A percentile compares a stretch with the other conserved stretches of the same genome.
Conservation (phyloP, 2,113 vertebrate genomes). For the Danionella cerebrum region DNA sequence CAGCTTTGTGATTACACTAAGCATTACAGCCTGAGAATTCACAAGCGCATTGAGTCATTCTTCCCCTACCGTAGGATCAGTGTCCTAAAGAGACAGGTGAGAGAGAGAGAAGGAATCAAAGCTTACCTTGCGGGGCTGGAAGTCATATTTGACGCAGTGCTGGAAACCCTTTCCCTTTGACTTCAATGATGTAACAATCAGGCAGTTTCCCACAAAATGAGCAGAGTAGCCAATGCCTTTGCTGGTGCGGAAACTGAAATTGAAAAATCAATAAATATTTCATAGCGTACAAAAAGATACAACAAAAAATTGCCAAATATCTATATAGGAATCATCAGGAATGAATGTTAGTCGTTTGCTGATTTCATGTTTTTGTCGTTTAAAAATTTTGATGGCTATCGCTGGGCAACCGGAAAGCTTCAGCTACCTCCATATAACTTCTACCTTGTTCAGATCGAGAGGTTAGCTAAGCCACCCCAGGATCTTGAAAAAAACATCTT, state of each 20-base stretch:
- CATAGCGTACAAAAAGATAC: no score
- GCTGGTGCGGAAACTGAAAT: slow-evolving; percentile 88
- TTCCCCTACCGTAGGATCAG: background rate
- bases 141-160: slow-evolving; percentile 97
- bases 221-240: slow-evolving; percentile 97
- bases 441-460: no score
- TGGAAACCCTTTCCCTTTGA: slow-evolving; percentile 99
- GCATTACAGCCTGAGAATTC: background rate
- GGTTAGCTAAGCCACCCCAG: no score
- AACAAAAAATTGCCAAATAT: no score
- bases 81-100: background rate
- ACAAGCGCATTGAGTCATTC: background rate
- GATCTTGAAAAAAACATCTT: no score
- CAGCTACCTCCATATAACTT: no score
- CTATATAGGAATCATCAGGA: no score
- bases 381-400: no score
- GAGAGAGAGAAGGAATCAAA: background rate
- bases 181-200: slow-evolving; percentile 93
- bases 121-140: slow-evolving; percentile 91
- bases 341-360: no score
- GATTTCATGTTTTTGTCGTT: no score
- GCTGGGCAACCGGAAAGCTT: no score
- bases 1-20: background rate
- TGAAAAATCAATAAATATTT: slow-evolving; percentile 28
- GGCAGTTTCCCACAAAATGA: slow-evolving; percentile 95